These are phyloP conservation scores for Lithophane leautieri DNA, from an alignment of 2,888 invertebrate genomes.

Conservation along the genomic window DNA sequence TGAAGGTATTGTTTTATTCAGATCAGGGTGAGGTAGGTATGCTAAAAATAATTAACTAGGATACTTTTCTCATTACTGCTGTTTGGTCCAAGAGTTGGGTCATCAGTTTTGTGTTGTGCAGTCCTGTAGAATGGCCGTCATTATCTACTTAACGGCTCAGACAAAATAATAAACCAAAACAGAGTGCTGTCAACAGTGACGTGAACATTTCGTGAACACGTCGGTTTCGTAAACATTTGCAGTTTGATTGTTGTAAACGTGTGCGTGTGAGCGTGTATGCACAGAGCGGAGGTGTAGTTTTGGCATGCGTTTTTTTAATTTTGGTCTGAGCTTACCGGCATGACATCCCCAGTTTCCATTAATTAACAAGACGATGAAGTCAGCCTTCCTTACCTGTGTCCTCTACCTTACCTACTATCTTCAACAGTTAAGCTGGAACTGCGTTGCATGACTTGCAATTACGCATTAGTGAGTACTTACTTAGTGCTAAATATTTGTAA, in stretches of 20 bases:
- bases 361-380: not conserved
- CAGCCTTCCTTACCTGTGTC: not conserved
- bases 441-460: not conserved
- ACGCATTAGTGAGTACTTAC: not conserved
- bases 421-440: not conserved
- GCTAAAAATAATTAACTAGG: slow-evolving; percentile 5
- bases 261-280: no score
- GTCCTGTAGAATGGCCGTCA: not conserved
- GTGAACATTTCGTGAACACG: no score
- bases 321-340: not conserved
- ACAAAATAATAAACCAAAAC: no score
- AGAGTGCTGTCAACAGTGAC: no score
- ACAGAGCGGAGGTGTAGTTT: no score
- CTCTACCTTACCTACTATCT: no score
- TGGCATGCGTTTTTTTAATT: no score
- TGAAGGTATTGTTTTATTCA: slow-evolving; percentile 26
- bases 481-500: not conserved
- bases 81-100: not conserved
- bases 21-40: slow-evolving; percentile 9
- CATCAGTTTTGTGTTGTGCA: not conserved
- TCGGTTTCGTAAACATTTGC: no score
- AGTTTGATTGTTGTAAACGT: no score
- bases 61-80: not conserved
- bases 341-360: not conserved
- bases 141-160: not conserved